phyloP scores from a whole-genome alignment of 2,797 vertebrate species.

The Sitta carolinensis region DNA sequence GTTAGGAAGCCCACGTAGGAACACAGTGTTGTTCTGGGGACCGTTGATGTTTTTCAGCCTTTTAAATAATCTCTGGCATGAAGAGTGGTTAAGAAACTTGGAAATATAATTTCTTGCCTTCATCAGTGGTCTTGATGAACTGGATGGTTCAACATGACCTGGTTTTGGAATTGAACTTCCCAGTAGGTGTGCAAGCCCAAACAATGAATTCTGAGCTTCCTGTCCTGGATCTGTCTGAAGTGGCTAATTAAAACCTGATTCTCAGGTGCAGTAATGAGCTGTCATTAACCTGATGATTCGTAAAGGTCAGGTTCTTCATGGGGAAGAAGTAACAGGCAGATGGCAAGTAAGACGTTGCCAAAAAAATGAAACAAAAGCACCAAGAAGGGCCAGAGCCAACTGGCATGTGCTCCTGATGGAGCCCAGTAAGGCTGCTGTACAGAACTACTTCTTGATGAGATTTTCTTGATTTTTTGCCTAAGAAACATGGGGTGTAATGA shows the following conservation, averaged over 20 bases:
- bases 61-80: not conserved
- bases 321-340: slow-evolving; percentile 49
- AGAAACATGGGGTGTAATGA: not conserved
- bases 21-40: not conserved
- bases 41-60: not conserved
- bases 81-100: not conserved
- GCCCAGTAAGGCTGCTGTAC: not conserved
- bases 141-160: not conserved
- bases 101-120: not conserved
- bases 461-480: not conserved
- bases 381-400: not conserved
- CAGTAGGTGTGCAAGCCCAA: not conserved
- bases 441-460: not conserved
- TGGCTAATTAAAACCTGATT: slow-evolving; percentile 51
- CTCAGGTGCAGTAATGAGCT: slow-evolving; percentile 52
- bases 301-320: slow-evolving; percentile 34
- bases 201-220: slow-evolving; percentile 36
- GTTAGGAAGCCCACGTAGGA: not conserved
- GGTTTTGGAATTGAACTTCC: not conserved
- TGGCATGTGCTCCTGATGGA: not conserved
- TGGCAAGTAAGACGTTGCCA: slow-evolving; percentile 29
- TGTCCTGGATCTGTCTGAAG: slow-evolving; percentile 10
- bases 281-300: slow-evolving; percentile 57
- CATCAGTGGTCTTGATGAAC: not conserved
- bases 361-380: not conserved